These are phyloP conservation scores for Andrena bicolor DNA, from an alignment of 2,888 invertebrate species.

Conservation along the genomic window DNA sequence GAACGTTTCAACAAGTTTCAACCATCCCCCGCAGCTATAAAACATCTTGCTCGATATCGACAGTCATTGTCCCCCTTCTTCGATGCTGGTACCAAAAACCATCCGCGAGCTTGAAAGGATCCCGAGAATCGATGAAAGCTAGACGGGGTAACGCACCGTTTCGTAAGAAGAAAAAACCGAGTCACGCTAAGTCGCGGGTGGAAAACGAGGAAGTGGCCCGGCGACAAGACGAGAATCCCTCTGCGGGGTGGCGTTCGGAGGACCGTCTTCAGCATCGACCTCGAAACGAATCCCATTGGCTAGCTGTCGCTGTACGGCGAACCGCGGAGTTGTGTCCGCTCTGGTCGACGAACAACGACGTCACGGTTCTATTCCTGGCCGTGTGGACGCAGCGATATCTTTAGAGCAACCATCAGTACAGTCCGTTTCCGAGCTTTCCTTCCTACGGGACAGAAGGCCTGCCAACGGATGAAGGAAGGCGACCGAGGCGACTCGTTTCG, in stretches of 20 bases:
- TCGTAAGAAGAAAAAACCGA: not conserved
- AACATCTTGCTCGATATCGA: no score
- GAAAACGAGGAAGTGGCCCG: constrained; percentile 30
- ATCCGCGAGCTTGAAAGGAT: no score
- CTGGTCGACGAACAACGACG: constrained; percentile 76
- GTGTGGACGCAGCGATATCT: constrained; percentile 82
- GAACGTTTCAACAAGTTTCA: no score
- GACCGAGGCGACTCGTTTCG: constrained; percentile 48
- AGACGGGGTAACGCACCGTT: no score
- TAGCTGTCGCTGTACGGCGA: constrained; percentile 40
- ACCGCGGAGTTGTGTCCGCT: constrained; percentile 55
- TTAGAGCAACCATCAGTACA: constrained; percentile 80
- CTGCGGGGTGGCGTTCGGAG: constrained; percentile 18
- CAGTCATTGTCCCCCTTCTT: no score
- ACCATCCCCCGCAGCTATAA: no score
- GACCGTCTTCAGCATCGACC: constrained; percentile 38
- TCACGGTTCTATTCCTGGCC: constrained; percentile 81
- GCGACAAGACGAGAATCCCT: constrained; percentile 26
- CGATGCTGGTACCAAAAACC: no score
- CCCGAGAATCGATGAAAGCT: no score
- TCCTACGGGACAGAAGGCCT: constrained; percentile 51
- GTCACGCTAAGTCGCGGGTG: not conserved
- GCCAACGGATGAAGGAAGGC: constrained; percentile 45
- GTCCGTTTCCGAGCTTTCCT: constrained; percentile 73
- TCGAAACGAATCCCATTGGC: constrained; percentile 54